Evolutionary conservation across 2,888 invertebrate genomes (phyloP).

Genomic region (Rambutsinella grinnellia): DNA sequence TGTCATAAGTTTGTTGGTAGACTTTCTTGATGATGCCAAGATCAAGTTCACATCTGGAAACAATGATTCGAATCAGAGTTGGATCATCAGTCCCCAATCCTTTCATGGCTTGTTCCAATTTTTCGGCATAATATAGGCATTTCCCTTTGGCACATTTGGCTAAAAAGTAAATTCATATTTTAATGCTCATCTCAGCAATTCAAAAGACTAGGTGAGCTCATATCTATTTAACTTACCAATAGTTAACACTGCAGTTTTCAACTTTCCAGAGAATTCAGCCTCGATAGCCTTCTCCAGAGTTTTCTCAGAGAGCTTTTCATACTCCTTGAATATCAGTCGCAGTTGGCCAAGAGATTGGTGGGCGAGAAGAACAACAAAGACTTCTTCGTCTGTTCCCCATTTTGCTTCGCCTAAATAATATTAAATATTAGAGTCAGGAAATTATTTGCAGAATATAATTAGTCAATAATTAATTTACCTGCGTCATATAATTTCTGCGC

Average conservation of each 20-base stretch:
- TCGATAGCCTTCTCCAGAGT: slow-evolving; percentile 81
- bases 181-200: neutral
- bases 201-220: too few relatives aligned
- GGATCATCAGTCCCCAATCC: slow-evolving; percentile 54
- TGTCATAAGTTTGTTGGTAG: slow-evolving; percentile 41
- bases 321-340: slow-evolving; percentile 79
- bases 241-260: slow-evolving; percentile 78
- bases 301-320: slow-evolving; percentile 79
- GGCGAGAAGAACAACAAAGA: slow-evolving; percentile 79
- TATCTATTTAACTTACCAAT: slow-evolving; percentile 73
- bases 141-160: slow-evolving; percentile 60
- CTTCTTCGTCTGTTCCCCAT: slow-evolving; percentile 81
- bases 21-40: slow-evolving; percentile 50
- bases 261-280: slow-evolving; percentile 74
- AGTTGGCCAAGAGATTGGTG: slow-evolving; percentile 83
- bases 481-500: slow-evolving; percentile 80
- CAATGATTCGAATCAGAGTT: slow-evolving; percentile 52
- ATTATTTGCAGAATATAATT: too few relatives aligned
- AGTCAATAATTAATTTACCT: too few relatives aligned
- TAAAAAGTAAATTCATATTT: slow-evolving; percentile 24
- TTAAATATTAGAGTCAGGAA: neutral
- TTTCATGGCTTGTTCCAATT: slow-evolving; percentile 63
- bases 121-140: slow-evolving; percentile 57
- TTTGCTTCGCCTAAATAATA: slow-evolving; percentile 74
- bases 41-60: slow-evolving; percentile 55